A percentile compares a stretch with the other conserved stretches of the same genome.
Conservation (phyloP, 2,797 vertebrate species). For the Antennarius maculatus region DNA sequence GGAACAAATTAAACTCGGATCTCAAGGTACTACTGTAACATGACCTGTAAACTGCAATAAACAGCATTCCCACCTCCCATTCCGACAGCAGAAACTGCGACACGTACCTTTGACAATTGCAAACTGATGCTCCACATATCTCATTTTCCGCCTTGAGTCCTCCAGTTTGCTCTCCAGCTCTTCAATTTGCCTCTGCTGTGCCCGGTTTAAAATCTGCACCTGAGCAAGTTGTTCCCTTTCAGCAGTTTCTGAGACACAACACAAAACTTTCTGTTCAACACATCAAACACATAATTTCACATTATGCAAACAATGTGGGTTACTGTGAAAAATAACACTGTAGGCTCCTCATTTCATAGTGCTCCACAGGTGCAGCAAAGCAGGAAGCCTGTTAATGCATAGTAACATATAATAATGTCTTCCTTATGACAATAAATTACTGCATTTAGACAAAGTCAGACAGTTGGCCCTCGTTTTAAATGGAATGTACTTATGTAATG, state of each 20-base stretch:
- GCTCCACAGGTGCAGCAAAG: background rate
- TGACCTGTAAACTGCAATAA: background rate
- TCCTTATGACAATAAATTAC: too few species aligned
- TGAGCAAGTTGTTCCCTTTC: slow-evolving; percentile 89
- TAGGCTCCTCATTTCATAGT: background rate
- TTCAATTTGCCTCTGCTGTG: slow-evolving; percentile 89
- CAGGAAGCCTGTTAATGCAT: background rate
- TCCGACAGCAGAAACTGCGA: background rate
- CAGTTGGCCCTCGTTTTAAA: too few species aligned
- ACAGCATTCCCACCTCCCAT: accelerated
- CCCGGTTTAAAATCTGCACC: slow-evolving; percentile 91
- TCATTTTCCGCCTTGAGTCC: slow-evolving; percentile 88
- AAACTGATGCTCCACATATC: slow-evolving; percentile 93
- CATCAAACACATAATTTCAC: background rate
- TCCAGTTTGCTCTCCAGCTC: slow-evolving; percentile 90
- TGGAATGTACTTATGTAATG: too few species aligned
- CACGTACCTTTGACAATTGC: slow-evolving; percentile 89
- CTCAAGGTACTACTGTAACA: too few species aligned
- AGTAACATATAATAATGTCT: background rate
- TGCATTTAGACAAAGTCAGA: too few species aligned
- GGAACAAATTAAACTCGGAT: too few species aligned
- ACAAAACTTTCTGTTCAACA: slow-evolving; percentile 11
- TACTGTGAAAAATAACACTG: background rate
- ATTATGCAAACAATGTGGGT: background rate
- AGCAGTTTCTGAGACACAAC: slow-evolving; percentile 80